Percentiles rank a stretch among this genome's conserved stretches.
phyloP scores from a whole-genome alignment of 2,888 invertebrate genomes.

The Hirtodrosophila duncani region DNA sequence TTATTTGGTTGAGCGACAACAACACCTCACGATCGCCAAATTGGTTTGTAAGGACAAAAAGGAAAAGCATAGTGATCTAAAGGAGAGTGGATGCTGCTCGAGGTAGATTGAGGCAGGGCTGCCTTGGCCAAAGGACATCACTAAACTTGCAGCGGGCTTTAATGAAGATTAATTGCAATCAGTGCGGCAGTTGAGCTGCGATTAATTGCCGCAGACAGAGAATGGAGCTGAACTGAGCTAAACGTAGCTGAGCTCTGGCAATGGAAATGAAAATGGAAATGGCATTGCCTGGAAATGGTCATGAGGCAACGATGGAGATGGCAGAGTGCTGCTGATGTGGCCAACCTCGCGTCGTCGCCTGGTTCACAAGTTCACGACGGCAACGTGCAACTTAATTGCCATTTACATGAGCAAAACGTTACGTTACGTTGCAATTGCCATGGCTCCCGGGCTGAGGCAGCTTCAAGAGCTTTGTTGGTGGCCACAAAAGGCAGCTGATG shows the following conservation, averaged over 20 bases:
- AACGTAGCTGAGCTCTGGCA: background rate
- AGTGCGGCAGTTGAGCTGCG: constrained; percentile 74
- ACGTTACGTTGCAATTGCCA: constrained; percentile 10
- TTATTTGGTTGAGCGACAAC: constrained; percentile 34
- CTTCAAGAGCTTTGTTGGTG: constrained; percentile 68
- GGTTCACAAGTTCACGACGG: constrained; percentile 74
- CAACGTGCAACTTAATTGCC: constrained; percentile 73
- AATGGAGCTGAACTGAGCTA: constrained; percentile 47
- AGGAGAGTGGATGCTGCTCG: constrained; percentile 1
- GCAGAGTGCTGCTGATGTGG: constrained; percentile 21
- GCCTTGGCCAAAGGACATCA: constrained; percentile 61
- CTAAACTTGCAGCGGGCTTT: constrained; percentile 37
- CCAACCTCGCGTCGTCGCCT: constrained; percentile 26
- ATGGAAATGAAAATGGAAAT: constrained; percentile 47
- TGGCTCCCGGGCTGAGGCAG: constrained; percentile 28
- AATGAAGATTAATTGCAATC: constrained; percentile 79
- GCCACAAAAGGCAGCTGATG: constrained; percentile 63
- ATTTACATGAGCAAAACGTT: constrained; percentile 61
- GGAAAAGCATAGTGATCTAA: background rate
- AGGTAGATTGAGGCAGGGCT: no score
- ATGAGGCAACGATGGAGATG: constrained; percentile 1
- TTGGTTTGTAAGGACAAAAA: constrained; percentile 67
- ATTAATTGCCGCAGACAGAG: constrained; percentile 70
- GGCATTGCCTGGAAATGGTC: constrained; percentile 40
- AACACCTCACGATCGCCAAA: constrained; percentile 70